These are phyloP conservation scores for Ondatra zibethicus DNA, from an alignment of 2,113 vertebrate genomes.

Conservation along the genomic window DNA sequence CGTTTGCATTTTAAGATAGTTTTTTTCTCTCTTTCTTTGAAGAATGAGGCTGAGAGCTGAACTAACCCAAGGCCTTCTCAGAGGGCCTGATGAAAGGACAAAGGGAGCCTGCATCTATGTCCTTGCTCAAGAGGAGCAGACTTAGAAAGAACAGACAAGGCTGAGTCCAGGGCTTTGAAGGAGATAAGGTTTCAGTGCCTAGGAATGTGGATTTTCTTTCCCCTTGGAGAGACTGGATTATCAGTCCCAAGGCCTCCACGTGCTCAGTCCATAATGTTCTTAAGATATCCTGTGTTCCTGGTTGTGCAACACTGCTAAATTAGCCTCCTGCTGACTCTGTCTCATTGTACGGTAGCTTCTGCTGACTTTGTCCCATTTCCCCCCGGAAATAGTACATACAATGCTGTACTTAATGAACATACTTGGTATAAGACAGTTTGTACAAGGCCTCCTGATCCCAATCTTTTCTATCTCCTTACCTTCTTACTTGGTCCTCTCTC, in stretches of 20 bases:
- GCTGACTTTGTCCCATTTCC: neutral
- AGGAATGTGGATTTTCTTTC: neutral
- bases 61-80: neutral
- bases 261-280: neutral
- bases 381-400: neutral
- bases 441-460: too few relatives aligned
- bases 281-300: too few relatives aligned
- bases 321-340: too few relatives aligned
- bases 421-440: too few relatives aligned
- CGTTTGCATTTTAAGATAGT: neutral
- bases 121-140: neutral
- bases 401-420: too few relatives aligned
- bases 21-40: neutral
- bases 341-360: too few relatives aligned
- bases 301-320: too few relatives aligned
- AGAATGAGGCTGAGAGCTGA: neutral
- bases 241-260: neutral
- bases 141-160: neutral
- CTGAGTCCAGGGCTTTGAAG: neutral
- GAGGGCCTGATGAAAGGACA: neutral
- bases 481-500: too few relatives aligned
- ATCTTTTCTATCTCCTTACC: too few relatives aligned
- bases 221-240: neutral
- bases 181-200: neutral
- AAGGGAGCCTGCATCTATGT: neutral